Conservation (phyloP, 1,140 invertebrate species). For the Asbolus verrucosus region DNA sequence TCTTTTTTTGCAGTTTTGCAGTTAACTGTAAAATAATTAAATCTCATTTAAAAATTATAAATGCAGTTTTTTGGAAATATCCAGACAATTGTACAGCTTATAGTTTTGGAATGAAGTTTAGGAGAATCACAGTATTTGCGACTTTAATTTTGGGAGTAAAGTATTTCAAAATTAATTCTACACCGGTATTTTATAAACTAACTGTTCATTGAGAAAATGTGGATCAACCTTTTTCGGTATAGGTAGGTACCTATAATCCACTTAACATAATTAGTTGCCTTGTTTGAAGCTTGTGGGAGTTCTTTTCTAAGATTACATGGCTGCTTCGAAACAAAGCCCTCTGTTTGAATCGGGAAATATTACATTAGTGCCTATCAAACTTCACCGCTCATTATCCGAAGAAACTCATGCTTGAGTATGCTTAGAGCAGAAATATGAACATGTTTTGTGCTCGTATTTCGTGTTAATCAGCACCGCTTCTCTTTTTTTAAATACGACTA, state of each 20-base stretch:
- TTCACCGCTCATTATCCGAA: slow-evolving; percentile 13
- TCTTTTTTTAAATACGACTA: background rate
- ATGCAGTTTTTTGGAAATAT: too few species aligned
- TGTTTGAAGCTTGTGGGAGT: slow-evolving; percentile 16
- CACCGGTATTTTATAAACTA: too few species aligned
- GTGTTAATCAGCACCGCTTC: slow-evolving; percentile 9
- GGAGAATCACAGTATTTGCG: too few species aligned
- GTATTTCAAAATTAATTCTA: too few species aligned
- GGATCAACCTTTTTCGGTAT: too few species aligned
- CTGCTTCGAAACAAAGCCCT: slow-evolving; percentile 40
- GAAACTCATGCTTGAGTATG: background rate
- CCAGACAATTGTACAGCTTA: too few species aligned
- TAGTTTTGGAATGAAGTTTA: too few species aligned
- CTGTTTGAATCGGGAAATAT: background rate
- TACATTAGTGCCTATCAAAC: background rate
- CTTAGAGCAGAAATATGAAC: slow-evolving; percentile 1
- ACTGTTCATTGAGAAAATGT: too few species aligned
- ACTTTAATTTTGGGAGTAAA: too few species aligned
- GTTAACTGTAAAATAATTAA: too few species aligned
- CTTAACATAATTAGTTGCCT: slow-evolving; percentile 21
- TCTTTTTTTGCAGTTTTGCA: too few species aligned
- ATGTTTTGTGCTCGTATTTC: slow-evolving; percentile 18
- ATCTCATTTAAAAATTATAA: too few species aligned
- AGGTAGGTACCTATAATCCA: slow-evolving; percentile 7
- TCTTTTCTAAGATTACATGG: slow-evolving; percentile 9